Evolutionary conservation across 2,113 vertebrate species (phyloP), one percentile per base, ranked within the genome.

Genomic region (Suncus etruscus): DNA sequence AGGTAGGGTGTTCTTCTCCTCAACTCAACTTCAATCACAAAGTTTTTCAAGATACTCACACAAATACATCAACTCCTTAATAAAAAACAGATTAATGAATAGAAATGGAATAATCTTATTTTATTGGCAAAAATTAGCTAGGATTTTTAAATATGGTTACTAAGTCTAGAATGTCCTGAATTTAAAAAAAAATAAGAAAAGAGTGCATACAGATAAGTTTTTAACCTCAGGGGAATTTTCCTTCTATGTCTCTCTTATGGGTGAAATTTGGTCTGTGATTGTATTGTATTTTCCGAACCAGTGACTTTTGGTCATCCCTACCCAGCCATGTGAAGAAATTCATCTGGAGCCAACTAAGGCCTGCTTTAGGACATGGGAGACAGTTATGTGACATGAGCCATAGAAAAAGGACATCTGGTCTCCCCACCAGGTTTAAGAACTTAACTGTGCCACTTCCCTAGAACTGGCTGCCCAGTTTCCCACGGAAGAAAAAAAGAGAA

Each of bases 261-360:
- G 72, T 83, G 74, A 93, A 91, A 89, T 94, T 91, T 94, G 85
- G 87, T 88, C 86, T 29, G 16, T 91, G 86, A 65, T 90, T 93
- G 78, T 89, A 82, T 70, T 63, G n/a, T 69, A 45, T 94, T 95
- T 93, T 94, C 86, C 72, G 92, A 85, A 91, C 94, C 86, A 84
- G 69, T 93, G 86, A 91, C 79, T 91, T 88, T 74, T 45, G 63
- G 48, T 87, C 74, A 89, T 69, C 80, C 92, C 63, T 85, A 75
- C 68, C 86, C 65, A 89, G 69, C 82, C 88, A 80, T 10, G n/a
- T 82, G 81, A 91, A 22, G 61, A 51, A 86, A 66, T 83, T 83
- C 54, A 78, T 84, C 39, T 73, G 82, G n/a, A 95, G 69, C 74
- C 31, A 80, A 51, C 39, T 22, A 63, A 87, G 82, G 63, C 74